A percentile compares a stretch with the other conserved stretches of the same genome.
Conservation (phyloP, 1,140 invertebrate genomes). For the Aradophagus sp. region DNA sequence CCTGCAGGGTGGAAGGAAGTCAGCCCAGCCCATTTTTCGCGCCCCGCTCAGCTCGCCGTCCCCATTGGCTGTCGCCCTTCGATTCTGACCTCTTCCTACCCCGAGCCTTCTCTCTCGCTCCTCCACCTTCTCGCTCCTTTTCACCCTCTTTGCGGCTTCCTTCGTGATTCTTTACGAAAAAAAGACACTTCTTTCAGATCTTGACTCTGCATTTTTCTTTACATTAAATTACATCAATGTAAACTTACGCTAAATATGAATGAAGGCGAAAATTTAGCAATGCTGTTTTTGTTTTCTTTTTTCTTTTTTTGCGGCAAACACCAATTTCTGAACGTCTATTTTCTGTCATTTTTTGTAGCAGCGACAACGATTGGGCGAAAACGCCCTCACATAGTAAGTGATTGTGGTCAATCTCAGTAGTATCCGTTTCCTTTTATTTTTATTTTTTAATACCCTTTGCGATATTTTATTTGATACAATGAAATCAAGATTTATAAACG, state of each 20-base stretch:
- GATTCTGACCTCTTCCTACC: slow-evolving; percentile 68
- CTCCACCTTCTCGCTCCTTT: background rate
- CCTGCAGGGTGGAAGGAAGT: slow-evolving; percentile 65
- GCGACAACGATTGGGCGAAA: too few relatives aligned
- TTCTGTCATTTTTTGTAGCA: too few relatives aligned
- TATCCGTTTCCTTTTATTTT: too few relatives aligned
- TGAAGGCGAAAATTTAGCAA: too few relatives aligned
- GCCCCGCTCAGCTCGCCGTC: slow-evolving; percentile 71
- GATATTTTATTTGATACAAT: slow-evolving; percentile 36
- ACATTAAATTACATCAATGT: slow-evolving; percentile 34
- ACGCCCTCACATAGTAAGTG: too few relatives aligned
- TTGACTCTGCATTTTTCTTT: slow-evolving; percentile 44
- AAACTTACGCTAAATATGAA: too few relatives aligned
- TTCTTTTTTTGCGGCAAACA: too few relatives aligned
- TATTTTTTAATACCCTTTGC: too few relatives aligned
- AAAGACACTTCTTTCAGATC: slow-evolving; percentile 52
- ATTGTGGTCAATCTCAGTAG: too few relatives aligned
- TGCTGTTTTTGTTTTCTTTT: too few relatives aligned
- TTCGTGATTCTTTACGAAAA: slow-evolving; percentile 44
- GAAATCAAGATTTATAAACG: slow-evolving; percentile 43
- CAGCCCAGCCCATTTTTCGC: slow-evolving; percentile 72
- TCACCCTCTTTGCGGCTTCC: slow-evolving; percentile 46
- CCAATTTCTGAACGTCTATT: too few relatives aligned
- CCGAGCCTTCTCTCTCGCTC: slow-evolving; percentile 49
- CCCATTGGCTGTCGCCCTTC: slow-evolving; percentile 70